Evolutionary conservation across 2,888 invertebrate species (phyloP).

Genomic region (Drosophila antonietae): DNA sequence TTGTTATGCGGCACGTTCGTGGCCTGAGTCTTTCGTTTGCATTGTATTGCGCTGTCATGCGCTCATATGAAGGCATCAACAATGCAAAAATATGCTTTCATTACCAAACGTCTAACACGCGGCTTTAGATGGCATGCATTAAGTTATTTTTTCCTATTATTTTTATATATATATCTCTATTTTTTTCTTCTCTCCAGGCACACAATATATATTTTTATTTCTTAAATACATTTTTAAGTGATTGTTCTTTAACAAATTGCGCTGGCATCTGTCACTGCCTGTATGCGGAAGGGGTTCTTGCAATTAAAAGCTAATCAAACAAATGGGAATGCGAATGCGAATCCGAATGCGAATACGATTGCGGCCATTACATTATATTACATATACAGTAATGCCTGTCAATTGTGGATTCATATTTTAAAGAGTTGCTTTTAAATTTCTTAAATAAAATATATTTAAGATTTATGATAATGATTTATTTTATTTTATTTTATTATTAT

Average conservation of each 20-base stretch:
- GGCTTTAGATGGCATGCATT: slow-evolving; percentile 53
- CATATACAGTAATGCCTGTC: background rate
- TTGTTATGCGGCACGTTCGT: slow-evolving; percentile 64
- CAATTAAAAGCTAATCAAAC: slow-evolving; percentile 36
- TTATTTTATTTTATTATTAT: too few species aligned
- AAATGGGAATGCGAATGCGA: background rate
- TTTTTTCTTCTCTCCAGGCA: background rate
- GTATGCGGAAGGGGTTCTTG: slow-evolving; percentile 54
- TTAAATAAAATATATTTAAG: too few species aligned
- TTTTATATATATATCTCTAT: background rate
- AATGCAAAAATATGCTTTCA: slow-evolving; percentile 77
- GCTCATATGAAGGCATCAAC: slow-evolving; percentile 66
- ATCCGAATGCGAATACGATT: background rate
- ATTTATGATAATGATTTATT: too few species aligned
- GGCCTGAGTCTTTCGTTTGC: slow-evolving; percentile 73
- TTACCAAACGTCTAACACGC: slow-evolving; percentile 68
- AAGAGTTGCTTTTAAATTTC: too few species aligned
- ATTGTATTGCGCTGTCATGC: slow-evolving; percentile 77
- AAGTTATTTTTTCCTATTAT: slow-evolving; percentile 28
- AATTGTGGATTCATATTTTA: background rate
- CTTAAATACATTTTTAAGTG: slow-evolving; percentile 30
- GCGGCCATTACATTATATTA: slow-evolving; percentile 25
- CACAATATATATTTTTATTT: slow-evolving; percentile 7
- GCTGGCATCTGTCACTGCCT: slow-evolving; percentile 47
- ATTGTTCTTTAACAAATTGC: slow-evolving; percentile 50